phyloP scores from a whole-genome alignment of 2,797 vertebrate species.

The Chelon labrosus region DNA sequence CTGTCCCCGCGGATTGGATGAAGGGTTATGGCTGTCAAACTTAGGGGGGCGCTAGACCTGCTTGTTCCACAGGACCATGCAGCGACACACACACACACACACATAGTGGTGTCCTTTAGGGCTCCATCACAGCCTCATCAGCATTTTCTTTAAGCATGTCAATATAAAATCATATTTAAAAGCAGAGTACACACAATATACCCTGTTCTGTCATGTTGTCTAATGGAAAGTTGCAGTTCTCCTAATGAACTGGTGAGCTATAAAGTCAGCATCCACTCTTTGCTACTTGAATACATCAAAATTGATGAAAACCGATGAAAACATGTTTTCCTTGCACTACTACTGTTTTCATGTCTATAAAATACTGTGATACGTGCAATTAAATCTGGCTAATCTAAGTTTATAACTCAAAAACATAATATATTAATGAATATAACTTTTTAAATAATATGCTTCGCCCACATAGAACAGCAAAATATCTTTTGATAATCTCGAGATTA shows the following conservation, averaged over 20 bases:
- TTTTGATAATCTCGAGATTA: no score
- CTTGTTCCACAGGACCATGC: constrained; percentile 30
- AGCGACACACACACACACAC: neutral
- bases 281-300: neutral
- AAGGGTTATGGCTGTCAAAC: constrained; percentile 54
- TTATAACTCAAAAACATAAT: no score
- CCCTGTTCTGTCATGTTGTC: neutral
- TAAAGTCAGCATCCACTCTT: neutral
- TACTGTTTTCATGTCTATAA: neutral
- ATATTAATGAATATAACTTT: no score
- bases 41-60: constrained; percentile 73
- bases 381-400: neutral
- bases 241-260: neutral
- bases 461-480: no score
- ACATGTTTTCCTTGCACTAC: no score
- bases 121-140: neutral
- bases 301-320: no score
- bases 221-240: neutral
- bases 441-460: no score
- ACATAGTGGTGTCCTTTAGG: neutral
- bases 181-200: neutral
- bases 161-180: neutral
- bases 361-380: neutral
- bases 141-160: neutral
- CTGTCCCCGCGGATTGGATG: constrained; percentile 69